Percentiles rank a stretch among this genome's conserved stretches.
Conservation (phyloP, 2,888 invertebrate genomes). For the Amblyjoppa fuscipennis region DNA sequence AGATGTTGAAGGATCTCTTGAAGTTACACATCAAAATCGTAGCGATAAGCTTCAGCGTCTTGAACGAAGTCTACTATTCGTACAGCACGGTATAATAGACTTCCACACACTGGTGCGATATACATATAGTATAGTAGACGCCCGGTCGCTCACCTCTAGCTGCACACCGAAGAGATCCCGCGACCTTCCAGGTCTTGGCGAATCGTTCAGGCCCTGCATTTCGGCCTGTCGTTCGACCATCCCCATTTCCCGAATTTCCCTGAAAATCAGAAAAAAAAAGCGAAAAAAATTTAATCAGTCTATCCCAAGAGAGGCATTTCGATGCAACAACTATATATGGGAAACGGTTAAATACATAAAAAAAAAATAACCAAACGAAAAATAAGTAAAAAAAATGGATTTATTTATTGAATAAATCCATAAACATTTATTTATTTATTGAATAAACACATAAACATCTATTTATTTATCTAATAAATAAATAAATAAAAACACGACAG, state of each 20-base stretch:
- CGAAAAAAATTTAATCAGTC: constrained; percentile 23
- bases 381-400: too few species aligned
- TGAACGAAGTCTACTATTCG: background rate
- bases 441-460: background rate
- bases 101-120: constrained; percentile 1
- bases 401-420: too few species aligned
- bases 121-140: background rate
- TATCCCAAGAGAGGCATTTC: background rate
- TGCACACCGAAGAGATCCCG: constrained; percentile 88
- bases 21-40: background rate
- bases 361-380: background rate
- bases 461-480: too few species aligned
- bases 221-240: constrained; percentile 80
- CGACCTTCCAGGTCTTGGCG: constrained; percentile 85
- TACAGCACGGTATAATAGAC: background rate
- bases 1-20: background rate
- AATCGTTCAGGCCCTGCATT: constrained; percentile 83
- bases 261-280: constrained; percentile 56
- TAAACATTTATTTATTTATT: too few species aligned
- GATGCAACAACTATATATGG: background rate
- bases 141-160: constrained; percentile 86
- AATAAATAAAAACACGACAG: background rate
- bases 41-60: background rate
- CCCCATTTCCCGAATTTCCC: constrained; percentile 78
- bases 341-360: background rate